These are phyloP conservation scores for Drosophila pachea DNA, from an alignment of 1,140 invertebrate species.

Conservation along the genomic window DNA sequence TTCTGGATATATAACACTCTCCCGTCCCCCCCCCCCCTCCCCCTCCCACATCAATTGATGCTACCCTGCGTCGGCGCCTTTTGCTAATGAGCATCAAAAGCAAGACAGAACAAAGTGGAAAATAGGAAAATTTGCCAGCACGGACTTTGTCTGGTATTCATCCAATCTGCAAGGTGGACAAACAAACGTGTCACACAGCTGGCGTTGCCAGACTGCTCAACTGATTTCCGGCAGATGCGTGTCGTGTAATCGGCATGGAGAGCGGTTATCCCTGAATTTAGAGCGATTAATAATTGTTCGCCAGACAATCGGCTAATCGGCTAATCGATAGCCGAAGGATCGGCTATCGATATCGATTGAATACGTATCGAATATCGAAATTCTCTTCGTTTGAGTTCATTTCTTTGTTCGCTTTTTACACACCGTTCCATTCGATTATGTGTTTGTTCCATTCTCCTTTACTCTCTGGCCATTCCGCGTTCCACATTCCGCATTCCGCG, in stretches of 20 bases:
- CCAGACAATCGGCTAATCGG: neutral
- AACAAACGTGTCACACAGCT: constrained; percentile 42
- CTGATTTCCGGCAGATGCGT: constrained; percentile 38
- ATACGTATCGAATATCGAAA: neutral
- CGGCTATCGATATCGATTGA: neutral
- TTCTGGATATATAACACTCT: too few species aligned
- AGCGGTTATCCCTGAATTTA: too few species aligned
- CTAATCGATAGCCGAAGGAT: neutral
- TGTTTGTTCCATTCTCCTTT: constrained; percentile 14
- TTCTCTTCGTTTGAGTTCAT: constrained; percentile 3
- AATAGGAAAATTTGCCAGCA: neutral
- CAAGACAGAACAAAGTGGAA: neutral
- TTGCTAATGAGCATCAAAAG: neutral
- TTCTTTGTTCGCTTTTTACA: neutral
- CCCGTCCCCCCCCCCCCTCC: too few species aligned
- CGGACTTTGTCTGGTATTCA: constrained; percentile 13
- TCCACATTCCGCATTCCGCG: neutral
- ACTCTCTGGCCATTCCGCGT: neutral
- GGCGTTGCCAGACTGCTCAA: constrained; percentile 6
- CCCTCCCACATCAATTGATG: too few species aligned
- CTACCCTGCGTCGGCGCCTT: neutral
- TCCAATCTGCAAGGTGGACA: constrained; percentile 21
- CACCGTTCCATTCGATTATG: neutral
- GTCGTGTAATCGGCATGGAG: too few species aligned
- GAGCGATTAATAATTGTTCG: too few species aligned